Conservation (phyloP, 2,113 vertebrate species). For the Setophaga petechia region DNA sequence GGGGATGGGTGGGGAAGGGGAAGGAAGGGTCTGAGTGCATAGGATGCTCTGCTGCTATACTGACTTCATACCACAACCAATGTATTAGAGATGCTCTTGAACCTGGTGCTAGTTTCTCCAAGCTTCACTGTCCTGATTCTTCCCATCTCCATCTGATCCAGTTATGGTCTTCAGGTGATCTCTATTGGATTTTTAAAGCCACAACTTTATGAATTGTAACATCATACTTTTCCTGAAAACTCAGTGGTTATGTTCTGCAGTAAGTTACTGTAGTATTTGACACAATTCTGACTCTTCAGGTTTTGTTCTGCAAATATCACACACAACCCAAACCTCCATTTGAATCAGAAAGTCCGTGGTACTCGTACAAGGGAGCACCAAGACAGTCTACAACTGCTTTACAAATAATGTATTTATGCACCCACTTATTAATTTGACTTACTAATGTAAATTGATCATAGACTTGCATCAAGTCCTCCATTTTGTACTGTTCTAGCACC, state of each 20-base stretch:
- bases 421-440: constrained; percentile 80
- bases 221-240: constrained; percentile 55
- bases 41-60: constrained; percentile 69
- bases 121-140: constrained; percentile 69
- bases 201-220: constrained; percentile 71
- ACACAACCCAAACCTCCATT: constrained; percentile 40
- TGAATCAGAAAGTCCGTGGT: constrained; percentile 4
- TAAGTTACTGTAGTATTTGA: constrained; percentile 51
- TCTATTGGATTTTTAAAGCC: constrained; percentile 71
- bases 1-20: constrained; percentile 7
- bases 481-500: constrained; percentile 98
- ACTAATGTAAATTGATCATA: constrained; percentile 99
- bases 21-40: constrained; percentile 45
- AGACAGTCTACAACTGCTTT: constrained; percentile 57
- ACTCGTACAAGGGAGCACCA: constrained; percentile 30
- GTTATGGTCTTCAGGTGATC: constrained; percentile 70
- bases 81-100: constrained; percentile 70
- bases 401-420: constrained; percentile 65
- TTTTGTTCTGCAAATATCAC: constrained; percentile 12
- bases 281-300: constrained; percentile 42
- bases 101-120: constrained; percentile 69
- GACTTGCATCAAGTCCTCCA: constrained; percentile 96
- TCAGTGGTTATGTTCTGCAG: constrained; percentile 56
- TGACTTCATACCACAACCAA: constrained; percentile 71
- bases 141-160: constrained; percentile 71